Conservation (phyloP, 2,113 vertebrate species). For the Podiceps cristatus region DNA sequence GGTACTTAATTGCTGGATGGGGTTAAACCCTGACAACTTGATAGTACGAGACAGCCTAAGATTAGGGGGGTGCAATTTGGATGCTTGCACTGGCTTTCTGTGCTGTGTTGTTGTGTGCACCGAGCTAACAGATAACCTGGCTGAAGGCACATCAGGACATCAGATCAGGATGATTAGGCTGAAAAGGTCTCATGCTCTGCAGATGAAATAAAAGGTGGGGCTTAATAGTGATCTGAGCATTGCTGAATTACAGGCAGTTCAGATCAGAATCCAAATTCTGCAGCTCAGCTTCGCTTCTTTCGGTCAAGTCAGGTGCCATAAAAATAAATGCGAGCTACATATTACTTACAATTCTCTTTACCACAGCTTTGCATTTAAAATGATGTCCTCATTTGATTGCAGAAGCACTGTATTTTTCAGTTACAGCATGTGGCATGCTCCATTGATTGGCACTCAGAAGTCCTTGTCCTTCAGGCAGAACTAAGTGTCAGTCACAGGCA, state of each 20-base stretch:
- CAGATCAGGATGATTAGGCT: background rate
- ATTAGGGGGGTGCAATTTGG: background rate
- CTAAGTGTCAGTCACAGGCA: constrained; percentile 24
- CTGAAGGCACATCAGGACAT: background rate
- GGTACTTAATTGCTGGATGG: no score
- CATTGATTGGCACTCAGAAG: background rate
- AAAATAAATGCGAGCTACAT: background rate
- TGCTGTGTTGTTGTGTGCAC: background rate
- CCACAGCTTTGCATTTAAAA: background rate
- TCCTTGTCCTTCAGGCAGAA: constrained; percentile 51
- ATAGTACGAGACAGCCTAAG: background rate
- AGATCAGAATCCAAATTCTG: background rate
- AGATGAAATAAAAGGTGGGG: background rate
- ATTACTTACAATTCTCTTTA: background rate
- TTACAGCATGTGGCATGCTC: constrained; percentile 5
- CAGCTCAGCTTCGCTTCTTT: background rate
- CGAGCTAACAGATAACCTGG: background rate
- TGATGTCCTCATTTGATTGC: background rate
- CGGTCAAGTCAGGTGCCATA: background rate
- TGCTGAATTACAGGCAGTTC: background rate
- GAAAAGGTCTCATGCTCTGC: background rate
- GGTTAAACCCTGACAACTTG: background rate
- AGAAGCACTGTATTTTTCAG: constrained; percentile 41
- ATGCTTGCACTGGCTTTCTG: background rate
- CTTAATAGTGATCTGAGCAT: background rate